Base-by-base conservation (phyloP, 2,888 invertebrate genomes). In the Actias luna region DNA sequence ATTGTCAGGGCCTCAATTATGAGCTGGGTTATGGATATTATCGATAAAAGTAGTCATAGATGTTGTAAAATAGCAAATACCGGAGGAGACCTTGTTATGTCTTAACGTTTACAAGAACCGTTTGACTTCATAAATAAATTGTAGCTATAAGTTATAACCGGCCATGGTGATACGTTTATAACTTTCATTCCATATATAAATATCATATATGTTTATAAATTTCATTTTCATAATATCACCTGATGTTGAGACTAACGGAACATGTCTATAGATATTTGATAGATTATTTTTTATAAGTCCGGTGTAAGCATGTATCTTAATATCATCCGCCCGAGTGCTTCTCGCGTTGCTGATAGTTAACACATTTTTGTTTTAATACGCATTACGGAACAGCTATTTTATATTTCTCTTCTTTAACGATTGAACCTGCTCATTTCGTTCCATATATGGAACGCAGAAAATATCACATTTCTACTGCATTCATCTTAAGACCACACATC, bases 1-100 rank as follows among this genome's bases (percentile, higher is more conserved):
- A 82, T 72, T 77, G 79, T 64, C 84, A 86, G 87, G 89, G 87
- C 76, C 69, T 31, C 55, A 14, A n/a, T 55, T 27, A 29, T 55
- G 2, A 29, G 16, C 8, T 42, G 5, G 29, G 16, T 29, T 2
- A 50, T 50, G 25, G 22, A 25, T 25, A 50, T 50, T 16, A 16
- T 12, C 22, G 46, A 25, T 50, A 12, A 25, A 12, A 0, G 25
- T 2, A 25, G 22, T 12, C 46, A 12, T 22, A 25, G 25, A 25
- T 4, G 8, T 22, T 22, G 1, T 1, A 25, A 50, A 50, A 50
- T n/a, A 3, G 18, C 5, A n/a, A 18, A 18, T 1, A n/a, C 2
- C 18, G 42, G 1, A 42, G 4, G n/a, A 0, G 42, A 18, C 5
- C n/a, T n/a, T 42, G 18, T 7, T n/a, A 42, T 42, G 42, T 8